These are phyloP conservation scores for Polypedilum vanderplanki DNA, from an alignment of 1,140 invertebrate species.

Conservation along the genomic window DNA sequence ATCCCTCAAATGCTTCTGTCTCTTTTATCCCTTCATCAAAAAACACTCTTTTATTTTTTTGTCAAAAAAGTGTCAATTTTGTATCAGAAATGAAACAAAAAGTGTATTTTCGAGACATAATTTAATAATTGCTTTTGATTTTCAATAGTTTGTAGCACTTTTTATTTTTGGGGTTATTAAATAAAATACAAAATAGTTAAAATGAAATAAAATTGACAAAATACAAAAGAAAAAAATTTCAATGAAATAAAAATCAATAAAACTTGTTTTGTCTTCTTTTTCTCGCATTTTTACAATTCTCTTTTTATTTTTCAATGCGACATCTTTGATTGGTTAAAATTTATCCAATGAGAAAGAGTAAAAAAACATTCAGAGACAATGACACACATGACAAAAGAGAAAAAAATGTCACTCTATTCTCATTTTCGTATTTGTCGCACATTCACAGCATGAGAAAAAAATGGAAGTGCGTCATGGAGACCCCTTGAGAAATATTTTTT, in stretches of 20 bases:
- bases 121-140: conserved; percentile 24
- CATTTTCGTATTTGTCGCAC: conserved; percentile 1
- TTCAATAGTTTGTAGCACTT: not conserved
- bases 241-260: not conserved
- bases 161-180: not conserved
- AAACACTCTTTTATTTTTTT: not conserved
- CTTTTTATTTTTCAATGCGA: not conserved
- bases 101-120: conserved; percentile 7
- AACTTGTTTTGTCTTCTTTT: conserved; percentile 3
- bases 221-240: not conserved
- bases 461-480: conserved; percentile 10
- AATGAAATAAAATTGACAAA: not conserved
- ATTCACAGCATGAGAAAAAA: not conserved
- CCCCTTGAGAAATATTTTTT: not conserved
- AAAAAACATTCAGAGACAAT: not conserved
- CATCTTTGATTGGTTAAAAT: not conserved
- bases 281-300: not conserved
- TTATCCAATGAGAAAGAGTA: conserved; percentile 1
- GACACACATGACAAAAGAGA: not conserved
- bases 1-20: not conserved
- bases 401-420: conserved; percentile 15
- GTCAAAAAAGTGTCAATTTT: conserved; percentile 22
- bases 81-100: not conserved
- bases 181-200: not conserved
- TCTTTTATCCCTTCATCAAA: not conserved